Conservation (phyloP, 35 echinoderm and acorn worm species). For the Lytechinus variegatus region DNA sequence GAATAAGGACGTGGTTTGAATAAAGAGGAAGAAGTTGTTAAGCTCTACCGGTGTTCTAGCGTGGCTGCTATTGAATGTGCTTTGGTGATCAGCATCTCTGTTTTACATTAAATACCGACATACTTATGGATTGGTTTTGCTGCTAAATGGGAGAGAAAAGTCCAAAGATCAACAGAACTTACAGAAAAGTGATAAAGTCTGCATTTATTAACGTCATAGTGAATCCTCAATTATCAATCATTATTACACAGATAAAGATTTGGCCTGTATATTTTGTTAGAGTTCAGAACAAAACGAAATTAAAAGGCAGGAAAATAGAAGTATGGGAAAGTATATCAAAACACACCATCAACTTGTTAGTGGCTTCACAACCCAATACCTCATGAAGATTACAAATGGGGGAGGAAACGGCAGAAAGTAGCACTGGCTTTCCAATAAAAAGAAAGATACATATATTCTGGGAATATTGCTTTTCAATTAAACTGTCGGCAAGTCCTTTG, state of each 20-base stretch:
- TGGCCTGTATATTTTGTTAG: no score
- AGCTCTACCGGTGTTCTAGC: not conserved
- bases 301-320: no score
- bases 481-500: not conserved
- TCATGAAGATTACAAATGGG: not conserved
- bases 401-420: not conserved
- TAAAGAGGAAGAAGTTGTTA: not conserved
- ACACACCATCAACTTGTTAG: no score
- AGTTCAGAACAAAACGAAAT: no score
- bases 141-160: not conserved
- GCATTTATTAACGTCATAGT: not conserved
- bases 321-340: no score
- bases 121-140: not conserved
- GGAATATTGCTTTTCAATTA: conserved; percentile 1
- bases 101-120: not conserved
- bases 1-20: not conserved
- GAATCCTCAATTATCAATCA: not conserved
- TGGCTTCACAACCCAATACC: not conserved
- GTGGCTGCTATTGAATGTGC: not conserved
- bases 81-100: not conserved
- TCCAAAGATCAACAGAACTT: not conserved
- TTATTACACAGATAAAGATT: not conserved
- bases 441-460: not conserved
- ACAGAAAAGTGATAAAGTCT: no score
- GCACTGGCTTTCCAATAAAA: not conserved